A percentile compares a stretch with the other conserved stretches of the same genome.
phyloP scores from a whole-genome alignment of 2,113 vertebrate species.

The Eleginops maclovinus region DNA sequence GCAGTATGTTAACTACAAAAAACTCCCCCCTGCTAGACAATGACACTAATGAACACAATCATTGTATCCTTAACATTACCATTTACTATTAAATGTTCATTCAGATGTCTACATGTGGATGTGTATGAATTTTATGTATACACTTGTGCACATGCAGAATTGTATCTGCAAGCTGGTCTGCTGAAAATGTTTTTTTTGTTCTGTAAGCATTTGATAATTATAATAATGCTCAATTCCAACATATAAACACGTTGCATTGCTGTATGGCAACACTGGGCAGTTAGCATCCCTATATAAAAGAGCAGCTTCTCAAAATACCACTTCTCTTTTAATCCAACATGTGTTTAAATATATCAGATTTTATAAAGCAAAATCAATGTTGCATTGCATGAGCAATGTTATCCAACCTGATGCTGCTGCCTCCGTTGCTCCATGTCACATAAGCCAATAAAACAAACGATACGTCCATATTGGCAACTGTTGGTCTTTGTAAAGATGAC shows the following conservation, averaged over 20 bases:
- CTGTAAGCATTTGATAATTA: slow-evolving; percentile 20
- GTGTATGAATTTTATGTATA: slow-evolving; percentile 15
- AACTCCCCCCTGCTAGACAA: slow-evolving; percentile 8
- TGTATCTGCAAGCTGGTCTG: slow-evolving; percentile 11
- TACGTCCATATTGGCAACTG: slow-evolving; percentile 29
- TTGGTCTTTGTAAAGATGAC: slow-evolving; percentile 50
- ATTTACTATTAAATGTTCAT: slow-evolving; percentile 30
- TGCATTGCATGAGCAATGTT: slow-evolving; percentile 43
- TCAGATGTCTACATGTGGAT: slow-evolving; percentile 19
- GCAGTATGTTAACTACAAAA: slow-evolving; percentile 32
- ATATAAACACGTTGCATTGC: slow-evolving; percentile 70
- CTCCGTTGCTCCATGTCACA: slow-evolving; percentile 40
- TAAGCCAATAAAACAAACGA: slow-evolving; percentile 32
- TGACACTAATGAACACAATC: slow-evolving; percentile 42
- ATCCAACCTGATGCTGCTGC: slow-evolving; percentile 38
- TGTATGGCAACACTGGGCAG: slow-evolving; percentile 70
- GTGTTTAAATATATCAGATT: background rate
- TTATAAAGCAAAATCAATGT: slow-evolving; percentile 11
- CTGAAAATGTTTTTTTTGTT: background rate
- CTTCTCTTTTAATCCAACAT: background rate
- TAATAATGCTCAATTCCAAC: slow-evolving; percentile 65
- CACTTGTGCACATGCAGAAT: slow-evolving; percentile 20
- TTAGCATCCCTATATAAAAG: background rate
- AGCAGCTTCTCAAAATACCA: slow-evolving; percentile 8
- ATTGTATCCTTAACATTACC: slow-evolving; percentile 45